Percentiles rank a stretch among this genome's conserved stretches.
phyloP scores from a whole-genome alignment of 2,888 invertebrate genomes.

The Nasonovia ribisnigri region DNA sequence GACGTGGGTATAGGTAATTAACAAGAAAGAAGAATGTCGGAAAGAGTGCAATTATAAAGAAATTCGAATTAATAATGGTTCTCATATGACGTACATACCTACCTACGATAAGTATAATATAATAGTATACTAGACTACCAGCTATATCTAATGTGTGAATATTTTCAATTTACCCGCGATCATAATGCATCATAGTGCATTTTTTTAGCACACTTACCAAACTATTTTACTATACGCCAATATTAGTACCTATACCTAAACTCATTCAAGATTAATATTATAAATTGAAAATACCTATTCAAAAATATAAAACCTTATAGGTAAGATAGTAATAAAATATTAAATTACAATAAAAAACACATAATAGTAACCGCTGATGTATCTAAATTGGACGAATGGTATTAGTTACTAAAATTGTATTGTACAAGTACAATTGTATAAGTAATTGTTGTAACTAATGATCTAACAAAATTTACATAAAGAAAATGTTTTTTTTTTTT shows the following conservation, averaged over 20 bases:
- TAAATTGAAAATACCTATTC: neutral
- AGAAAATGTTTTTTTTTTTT: neutral
- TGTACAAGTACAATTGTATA: too few species aligned
- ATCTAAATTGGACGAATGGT: neutral
- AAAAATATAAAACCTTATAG: neutral
- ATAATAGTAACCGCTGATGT: neutral
- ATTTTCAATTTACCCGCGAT: neutral
- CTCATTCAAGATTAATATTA: neutral
- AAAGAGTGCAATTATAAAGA: neutral
- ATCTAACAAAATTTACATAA: neutral
- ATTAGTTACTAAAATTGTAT: neutral
- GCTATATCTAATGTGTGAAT: neutral
- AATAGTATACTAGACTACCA: neutral
- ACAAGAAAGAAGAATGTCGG: neutral
- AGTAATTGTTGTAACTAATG: neutral
- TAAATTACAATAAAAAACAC: neutral
- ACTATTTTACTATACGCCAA: neutral
- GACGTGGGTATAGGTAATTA: neutral
- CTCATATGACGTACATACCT: neutral
- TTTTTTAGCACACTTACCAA: neutral
- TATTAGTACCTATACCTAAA: neutral
- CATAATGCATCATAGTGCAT: neutral
- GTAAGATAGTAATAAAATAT: neutral
- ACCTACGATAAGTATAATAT: neutral
- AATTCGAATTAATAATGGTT: conserved; percentile 14